Evolutionary conservation across 2,888 invertebrate genomes (phyloP).

Genomic region (Marronus borbonicus): DNA sequence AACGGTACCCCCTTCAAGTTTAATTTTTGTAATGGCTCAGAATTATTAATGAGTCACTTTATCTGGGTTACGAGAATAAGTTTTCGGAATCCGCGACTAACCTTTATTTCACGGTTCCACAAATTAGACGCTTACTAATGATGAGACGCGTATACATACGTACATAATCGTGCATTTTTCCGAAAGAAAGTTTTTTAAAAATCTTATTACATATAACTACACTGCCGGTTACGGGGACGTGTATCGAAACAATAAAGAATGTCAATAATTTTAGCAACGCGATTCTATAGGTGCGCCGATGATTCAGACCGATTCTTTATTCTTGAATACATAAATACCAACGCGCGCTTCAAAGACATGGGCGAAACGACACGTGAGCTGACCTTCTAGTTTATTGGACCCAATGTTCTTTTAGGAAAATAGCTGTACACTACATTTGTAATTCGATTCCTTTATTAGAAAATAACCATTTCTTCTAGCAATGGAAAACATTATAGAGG

Average conservation of each 20-base stretch:
- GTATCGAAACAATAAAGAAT: not conserved
- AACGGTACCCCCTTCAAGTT: constrained; percentile 21
- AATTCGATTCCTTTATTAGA: too few relatives aligned
- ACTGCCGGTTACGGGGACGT: not conserved
- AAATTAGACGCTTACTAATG: not conserved
- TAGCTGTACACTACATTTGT: too few relatives aligned
- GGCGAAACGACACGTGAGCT: too few relatives aligned
- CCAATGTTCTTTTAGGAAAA: too few relatives aligned
- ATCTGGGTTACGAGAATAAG: constrained; percentile 32
- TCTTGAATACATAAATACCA: not conserved
- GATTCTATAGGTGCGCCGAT: constrained; percentile 22
- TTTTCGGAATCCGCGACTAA: not conserved
- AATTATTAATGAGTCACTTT: constrained; percentile 32
- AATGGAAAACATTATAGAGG: too few relatives aligned
- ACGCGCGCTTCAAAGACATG: too few relatives aligned
- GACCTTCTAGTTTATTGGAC: too few relatives aligned
- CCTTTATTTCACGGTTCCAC: not conserved
- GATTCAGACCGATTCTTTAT: constrained; percentile 23
- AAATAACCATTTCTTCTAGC: too few relatives aligned
- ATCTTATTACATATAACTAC: not conserved
- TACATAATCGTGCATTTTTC: not conserved
- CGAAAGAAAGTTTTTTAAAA: not conserved
- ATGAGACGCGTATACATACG: not conserved
- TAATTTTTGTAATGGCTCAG: constrained; percentile 23
- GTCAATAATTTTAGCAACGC: constrained; percentile 16